These are phyloP conservation scores for Melanotaenia trifasciata DNA, from an alignment of 2,797 vertebrate genomes.

Conservation along the genomic window DNA sequence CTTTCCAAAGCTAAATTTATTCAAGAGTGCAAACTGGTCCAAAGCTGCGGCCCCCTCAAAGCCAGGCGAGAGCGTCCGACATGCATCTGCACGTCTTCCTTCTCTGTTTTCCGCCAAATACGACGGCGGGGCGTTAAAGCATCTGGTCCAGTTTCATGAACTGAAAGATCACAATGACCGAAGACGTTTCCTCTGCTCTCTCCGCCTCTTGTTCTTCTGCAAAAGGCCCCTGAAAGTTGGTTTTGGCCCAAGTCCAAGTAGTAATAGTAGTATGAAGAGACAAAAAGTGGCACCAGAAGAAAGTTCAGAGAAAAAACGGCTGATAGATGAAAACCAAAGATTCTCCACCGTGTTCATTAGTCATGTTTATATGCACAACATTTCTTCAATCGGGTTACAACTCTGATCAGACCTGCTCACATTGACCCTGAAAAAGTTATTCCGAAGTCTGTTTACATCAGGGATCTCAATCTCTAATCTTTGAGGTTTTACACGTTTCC, in stretches of 20 bases:
- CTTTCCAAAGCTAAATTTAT: conserved; percentile 89
- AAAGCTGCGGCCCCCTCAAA: conserved; percentile 83
- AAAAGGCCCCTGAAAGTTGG: conserved; percentile 53
- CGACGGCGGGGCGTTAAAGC: background rate
- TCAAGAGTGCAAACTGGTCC: conserved; percentile 91
- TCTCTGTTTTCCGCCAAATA: background rate
- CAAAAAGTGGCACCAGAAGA: conserved; percentile 69
- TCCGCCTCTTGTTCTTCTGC: conserved; percentile 28
- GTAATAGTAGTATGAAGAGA: conserved; percentile 60
- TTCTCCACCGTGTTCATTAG: background rate
- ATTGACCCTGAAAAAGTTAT: no score
- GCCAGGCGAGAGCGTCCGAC: conserved; percentile 38
- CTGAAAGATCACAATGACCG: background rate
- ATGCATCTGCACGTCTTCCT: conserved; percentile 9
- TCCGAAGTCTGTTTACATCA: no score
- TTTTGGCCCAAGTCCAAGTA: conserved; percentile 69
- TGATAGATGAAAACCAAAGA: conserved; percentile 19
- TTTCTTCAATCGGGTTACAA: no score
- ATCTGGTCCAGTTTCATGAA: conserved; percentile 1
- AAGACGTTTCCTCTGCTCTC: background rate
- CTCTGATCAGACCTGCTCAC: no score
- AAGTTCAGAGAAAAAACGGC: conserved; percentile 32
- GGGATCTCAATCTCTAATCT: no score
- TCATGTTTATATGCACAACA: no score
- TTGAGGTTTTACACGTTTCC: no score